Base-by-base conservation (phyloP, 2,797 vertebrate species). In the Acanthis flammea region DNA sequence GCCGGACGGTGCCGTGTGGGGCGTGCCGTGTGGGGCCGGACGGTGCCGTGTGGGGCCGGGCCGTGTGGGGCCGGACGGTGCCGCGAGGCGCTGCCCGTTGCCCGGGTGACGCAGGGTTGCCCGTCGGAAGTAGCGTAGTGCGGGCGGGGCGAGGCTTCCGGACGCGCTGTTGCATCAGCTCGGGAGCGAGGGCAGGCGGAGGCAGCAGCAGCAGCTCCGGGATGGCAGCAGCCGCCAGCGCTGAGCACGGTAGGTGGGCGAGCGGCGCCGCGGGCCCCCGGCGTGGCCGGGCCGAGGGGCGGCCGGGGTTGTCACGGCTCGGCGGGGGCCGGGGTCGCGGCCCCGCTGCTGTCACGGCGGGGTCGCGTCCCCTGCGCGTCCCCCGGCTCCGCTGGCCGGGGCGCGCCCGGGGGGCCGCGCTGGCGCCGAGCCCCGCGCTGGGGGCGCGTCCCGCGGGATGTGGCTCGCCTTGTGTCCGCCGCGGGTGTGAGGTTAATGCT, bases 101-200 rank as follows among this genome's bases (percentile, higher is more conserved):
- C 96, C 85, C 24, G 51, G 94, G 97, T 94, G 92, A 97, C 75
- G 77, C 97, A 19, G 53, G 53, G 53, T 9, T 33, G 18, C n/a
- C 19, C 35, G 62, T 94, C 97, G 97, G 97, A 98, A 98, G 88
- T 76, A 61, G 62, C 92, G 62, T 57, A 48, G n/a, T 9, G 86
- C n/a, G 87, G 88, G 97, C 79, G 95, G 95, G 86, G 95, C 71
- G 33, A 51, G 17, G 81, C 95, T 98, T 98, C 98, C 98, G 98
- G 98, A 93, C 97, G 98, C 97, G 97, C 94, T 98, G 98, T 99
- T 99, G 99, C 99, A 99, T 99, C 99, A 98, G 98, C 95, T 95
- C 96, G 78, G 61, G 51, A 58, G 86, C 9, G 6, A 61, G 53
- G 30, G 76, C 15, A 21, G 81, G 14, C 37, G 76, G 82, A 22